Evolutionary conservation across 2,113 vertebrate species (phyloP).

Genomic region (Notarius quadriscutis): DNA sequence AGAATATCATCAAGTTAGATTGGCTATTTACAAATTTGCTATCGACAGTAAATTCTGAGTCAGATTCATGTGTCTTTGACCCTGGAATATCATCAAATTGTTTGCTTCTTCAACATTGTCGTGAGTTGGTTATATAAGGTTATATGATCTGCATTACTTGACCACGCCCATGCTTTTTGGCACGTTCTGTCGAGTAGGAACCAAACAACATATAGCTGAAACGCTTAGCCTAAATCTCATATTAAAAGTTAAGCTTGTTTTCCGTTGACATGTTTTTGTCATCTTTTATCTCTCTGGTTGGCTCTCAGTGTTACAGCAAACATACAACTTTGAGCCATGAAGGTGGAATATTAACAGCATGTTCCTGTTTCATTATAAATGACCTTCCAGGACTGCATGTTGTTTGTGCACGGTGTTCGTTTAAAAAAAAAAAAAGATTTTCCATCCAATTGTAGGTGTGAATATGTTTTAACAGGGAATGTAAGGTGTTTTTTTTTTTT

Average conservation of each 20-base stretch:
- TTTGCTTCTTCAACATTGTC: not conserved
- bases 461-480: not conserved
- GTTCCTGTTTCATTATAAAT: not conserved
- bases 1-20: not conserved
- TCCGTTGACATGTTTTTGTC: not conserved
- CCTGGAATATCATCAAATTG: not conserved
- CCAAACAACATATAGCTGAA: constrained; percentile 8
- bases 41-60: not conserved
- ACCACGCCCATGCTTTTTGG: constrained; percentile 36
- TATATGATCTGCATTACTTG: not conserved
- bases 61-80: not conserved
- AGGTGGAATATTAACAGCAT: constrained; percentile 34
- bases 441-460: not conserved
- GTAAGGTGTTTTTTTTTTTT: not conserved
- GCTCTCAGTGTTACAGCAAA: not conserved
- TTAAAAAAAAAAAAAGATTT: not conserved
- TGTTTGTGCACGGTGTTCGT: not conserved
- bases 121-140: not conserved
- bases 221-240: not conserved
- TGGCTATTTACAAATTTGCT: not conserved
- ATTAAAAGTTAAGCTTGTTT: not conserved
- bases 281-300: not conserved
- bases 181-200: constrained; percentile 7
- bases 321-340: constrained; percentile 1
- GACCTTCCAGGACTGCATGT: constrained; percentile 1